These are phyloP conservation scores for Tor tambroides DNA, from an alignment of 2,113 vertebrate species.

Conservation along the genomic window DNA sequence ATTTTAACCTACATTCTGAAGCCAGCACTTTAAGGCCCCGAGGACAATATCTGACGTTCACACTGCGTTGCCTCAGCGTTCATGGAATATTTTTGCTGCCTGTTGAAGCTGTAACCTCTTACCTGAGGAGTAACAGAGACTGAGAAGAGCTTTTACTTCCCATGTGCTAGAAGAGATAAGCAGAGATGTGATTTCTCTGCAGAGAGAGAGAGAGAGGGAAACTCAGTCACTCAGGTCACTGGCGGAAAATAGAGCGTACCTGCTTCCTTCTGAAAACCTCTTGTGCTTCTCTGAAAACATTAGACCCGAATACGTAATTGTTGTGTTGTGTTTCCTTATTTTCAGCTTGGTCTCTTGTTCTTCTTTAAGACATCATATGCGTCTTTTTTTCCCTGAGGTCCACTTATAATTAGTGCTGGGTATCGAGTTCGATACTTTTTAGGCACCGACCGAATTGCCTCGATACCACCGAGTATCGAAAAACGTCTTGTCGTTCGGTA, in stretches of 20 bases:
- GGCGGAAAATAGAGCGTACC: not conserved
- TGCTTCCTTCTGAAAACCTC: not conserved
- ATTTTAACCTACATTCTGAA: conserved; percentile 49
- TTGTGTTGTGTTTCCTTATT: not conserved
- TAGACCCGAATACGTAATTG: not conserved
- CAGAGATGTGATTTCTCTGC: conserved; percentile 1
- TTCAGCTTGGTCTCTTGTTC: not conserved
- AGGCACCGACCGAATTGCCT: no score
- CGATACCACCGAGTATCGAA: no score
- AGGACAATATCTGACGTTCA: conserved; percentile 28
- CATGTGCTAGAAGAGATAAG: not conserved
- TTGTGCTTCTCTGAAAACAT: not conserved
- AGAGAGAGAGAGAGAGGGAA: not conserved
- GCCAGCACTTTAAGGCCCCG: conserved; percentile 1
- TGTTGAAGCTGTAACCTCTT: conserved; percentile 21
- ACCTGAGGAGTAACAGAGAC: not conserved
- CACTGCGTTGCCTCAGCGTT: conserved; percentile 43
- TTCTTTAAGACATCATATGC: not conserved
- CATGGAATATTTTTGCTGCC: conserved; percentile 48
- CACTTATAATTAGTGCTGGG: not conserved
- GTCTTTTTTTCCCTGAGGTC: no score
- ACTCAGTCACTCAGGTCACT: not conserved
- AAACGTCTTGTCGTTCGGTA: no score
- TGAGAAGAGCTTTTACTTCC: conserved; percentile 12
- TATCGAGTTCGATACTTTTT: no score